A percentile compares a stretch with the other conserved stretches of the same genome.
Evolutionary conservation across 1,140 invertebrate genomes (phyloP).

Genomic region (Aphis gossypii): DNA sequence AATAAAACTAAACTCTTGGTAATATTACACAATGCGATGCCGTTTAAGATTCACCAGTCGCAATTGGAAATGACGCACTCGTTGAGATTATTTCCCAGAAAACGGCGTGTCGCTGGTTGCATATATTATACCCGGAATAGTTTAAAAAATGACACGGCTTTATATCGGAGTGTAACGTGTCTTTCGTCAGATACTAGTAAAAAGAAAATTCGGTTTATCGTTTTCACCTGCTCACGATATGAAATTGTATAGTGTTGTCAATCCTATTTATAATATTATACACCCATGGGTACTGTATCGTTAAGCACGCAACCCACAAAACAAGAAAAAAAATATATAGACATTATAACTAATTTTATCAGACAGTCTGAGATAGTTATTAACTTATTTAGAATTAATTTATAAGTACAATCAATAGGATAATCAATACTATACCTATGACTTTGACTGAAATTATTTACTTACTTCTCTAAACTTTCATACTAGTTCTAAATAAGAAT

Average conservation of each 20-base stretch:
- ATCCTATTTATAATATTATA: not conserved
- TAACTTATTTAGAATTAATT: no score
- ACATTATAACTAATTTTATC: no score
- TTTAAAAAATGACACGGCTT: not conserved
- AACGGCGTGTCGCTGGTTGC: no score
- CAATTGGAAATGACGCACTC: no score
- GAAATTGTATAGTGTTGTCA: no score
- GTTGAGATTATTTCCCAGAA: not conserved
- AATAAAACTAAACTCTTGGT: no score
- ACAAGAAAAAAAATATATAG: no score
- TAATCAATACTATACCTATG: not conserved
- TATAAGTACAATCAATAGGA: not conserved
- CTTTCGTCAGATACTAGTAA: not conserved
- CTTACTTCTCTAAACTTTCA: not conserved
- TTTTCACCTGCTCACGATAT: not conserved
- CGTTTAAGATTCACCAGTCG: not conserved
- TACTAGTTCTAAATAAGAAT: no score
- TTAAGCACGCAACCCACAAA: not conserved
- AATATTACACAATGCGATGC: no score
- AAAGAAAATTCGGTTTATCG: not conserved
- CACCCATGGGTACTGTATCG: no score
- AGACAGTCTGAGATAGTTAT: no score
- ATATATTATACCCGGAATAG: not conserved
- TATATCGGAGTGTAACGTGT: not conserved
- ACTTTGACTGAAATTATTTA: not conserved